phyloP scores from a whole-genome alignment of 2,797 vertebrate genomes.

The Halcyon smyrnensis region DNA sequence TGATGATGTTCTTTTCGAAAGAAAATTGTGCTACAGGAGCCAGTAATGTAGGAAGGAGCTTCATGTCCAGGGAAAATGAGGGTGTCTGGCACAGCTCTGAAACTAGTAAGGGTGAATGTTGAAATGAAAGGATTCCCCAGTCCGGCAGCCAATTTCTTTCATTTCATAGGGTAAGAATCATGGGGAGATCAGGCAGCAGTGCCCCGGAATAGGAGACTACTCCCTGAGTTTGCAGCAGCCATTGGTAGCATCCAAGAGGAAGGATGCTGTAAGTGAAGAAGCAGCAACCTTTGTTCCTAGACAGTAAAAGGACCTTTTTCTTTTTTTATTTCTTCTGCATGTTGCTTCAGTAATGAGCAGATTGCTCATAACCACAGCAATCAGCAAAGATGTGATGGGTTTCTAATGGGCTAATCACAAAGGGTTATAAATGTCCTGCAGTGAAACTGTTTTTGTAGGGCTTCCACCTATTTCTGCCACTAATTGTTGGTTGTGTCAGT shows the following conservation, averaged over 20 bases:
- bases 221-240: background rate
- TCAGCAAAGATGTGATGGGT: background rate
- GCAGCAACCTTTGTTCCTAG: background rate
- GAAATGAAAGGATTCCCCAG: background rate
- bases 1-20: constrained; percentile 45
- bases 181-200: background rate
- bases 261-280: background rate
- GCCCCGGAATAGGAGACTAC: background rate
- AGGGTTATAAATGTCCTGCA: background rate
- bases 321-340: too few species aligned
- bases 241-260: background rate
- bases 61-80: background rate
- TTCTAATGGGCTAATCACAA: background rate
- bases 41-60: background rate
- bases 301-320: background rate
- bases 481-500: rapidly evolving
- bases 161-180: background rate
- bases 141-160: background rate
- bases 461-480: background rate
- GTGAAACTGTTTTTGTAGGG: background rate
- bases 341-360: background rate
- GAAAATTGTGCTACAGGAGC: background rate
- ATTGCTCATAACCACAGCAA: background rate
- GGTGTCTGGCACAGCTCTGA: background rate
- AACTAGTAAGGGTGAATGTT: background rate